phyloP scores from a whole-genome alignment of 1,140 invertebrate species.

The Tenebrio molitor region DNA sequence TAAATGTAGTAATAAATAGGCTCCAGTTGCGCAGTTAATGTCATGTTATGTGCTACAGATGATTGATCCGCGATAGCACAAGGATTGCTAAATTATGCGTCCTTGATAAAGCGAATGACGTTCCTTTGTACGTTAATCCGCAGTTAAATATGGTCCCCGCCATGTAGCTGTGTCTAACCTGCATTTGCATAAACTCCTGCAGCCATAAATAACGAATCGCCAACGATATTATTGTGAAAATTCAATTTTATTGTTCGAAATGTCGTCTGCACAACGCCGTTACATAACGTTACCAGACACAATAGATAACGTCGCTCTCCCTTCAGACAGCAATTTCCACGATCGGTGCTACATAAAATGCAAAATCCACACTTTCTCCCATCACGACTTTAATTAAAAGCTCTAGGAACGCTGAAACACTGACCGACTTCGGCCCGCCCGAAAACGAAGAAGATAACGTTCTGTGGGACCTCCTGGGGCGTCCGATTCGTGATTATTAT shows the following conservation, averaged over 20 bases:
- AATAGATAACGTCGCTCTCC: conserved; percentile 26
- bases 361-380: conserved; percentile 36
- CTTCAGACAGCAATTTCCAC: conserved; percentile 18
- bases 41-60: conserved; percentile 31
- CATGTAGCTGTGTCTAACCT: not conserved
- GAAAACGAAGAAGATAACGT: conserved; percentile 7
- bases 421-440: conserved; percentile 2
- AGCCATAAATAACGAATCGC: conserved; percentile 33
- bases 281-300: conserved; percentile 10
- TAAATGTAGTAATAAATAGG: conserved; percentile 28
- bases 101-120: conserved; percentile 10
- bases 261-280: conserved; percentile 18
- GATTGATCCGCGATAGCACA: conserved; percentile 16
- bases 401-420: not conserved
- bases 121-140: conserved; percentile 10
- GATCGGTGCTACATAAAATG: conserved; percentile 31
- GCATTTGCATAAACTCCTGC: conserved; percentile 19
- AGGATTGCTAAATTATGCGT: conserved; percentile 19
- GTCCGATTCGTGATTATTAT: not conserved
- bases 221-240: conserved; percentile 38
- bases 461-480: conserved; percentile 1
- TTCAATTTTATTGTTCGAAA: conserved; percentile 35
- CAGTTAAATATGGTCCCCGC: not conserved
- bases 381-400: conserved; percentile 36
- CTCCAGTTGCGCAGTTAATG: conserved; percentile 11